These are phyloP conservation scores for Bagarius yarrelli DNA, from an alignment of 2,113 vertebrate species.

Conservation along the genomic window DNA sequence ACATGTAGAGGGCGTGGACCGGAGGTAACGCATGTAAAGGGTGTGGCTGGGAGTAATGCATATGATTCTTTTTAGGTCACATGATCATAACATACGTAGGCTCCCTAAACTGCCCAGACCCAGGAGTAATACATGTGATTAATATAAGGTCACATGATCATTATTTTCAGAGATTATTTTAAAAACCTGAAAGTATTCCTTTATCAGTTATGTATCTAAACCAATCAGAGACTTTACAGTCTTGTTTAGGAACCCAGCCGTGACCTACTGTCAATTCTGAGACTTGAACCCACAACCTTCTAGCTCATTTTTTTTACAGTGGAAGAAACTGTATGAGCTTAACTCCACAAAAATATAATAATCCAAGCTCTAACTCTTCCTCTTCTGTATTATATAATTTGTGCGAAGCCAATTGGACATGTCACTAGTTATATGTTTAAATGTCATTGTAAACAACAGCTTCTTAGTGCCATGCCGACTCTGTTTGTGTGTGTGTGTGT, in stretches of 20 bases:
- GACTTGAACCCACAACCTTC: neutral
- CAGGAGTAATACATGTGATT: too few relatives aligned
- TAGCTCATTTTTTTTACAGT: too few relatives aligned
- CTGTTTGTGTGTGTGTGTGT: constrained; percentile 8
- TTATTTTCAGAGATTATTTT: constrained; percentile 3
- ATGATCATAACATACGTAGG: too few relatives aligned
- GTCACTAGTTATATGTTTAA: neutral
- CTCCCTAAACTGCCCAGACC: too few relatives aligned
- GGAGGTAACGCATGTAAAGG: too few relatives aligned
- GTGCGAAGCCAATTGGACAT: neutral
- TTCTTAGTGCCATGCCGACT: neutral
- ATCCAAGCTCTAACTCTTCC: neutral
- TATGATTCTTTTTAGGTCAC: too few relatives aligned
- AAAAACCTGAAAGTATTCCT: neutral
- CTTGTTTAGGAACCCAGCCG: neutral
- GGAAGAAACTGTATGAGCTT: neutral
- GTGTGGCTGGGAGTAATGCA: too few relatives aligned
- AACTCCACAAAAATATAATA: neutral
- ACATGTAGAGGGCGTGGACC: too few relatives aligned
- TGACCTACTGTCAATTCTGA: neutral
- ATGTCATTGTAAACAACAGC: constrained; percentile 17
- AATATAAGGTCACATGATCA: too few relatives aligned
- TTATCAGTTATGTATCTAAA: neutral
- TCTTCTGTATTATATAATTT: neutral
- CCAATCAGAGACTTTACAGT: neutral